Base-by-base conservation (phyloP, 2,888 invertebrate genomes). In the Polymixis lichenea region DNA sequence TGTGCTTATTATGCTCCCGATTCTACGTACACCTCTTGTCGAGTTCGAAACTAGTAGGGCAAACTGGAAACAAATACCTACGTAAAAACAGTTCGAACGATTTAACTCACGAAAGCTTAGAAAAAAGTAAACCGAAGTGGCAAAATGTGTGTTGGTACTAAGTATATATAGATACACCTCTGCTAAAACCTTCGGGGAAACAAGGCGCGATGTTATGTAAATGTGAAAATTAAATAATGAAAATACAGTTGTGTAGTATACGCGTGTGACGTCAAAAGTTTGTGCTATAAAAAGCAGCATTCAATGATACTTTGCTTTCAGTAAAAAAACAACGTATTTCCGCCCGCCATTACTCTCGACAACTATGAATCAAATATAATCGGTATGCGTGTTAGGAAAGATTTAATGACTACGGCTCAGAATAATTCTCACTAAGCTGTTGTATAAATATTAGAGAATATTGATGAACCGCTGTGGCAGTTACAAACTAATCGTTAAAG, bases 301-400 rank as follows among this genome's bases (percentile, higher is more conserved):
- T 71, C 62, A 55, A 67, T 64, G 66, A 49, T 58, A 22, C 9
- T 61, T 5, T 22, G 38, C 15, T 51, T n/a, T 28, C 25, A 15
- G 17, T 6, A 17, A 65, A 56, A 32, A 17, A 28, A 62, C 51
- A 70, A 51, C 15, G 25, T 25, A 13, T 22, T 19, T 56, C 49
- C 46, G 51, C 7, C 28, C 53, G 49, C n/a, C 22, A 32, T 32
- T 58, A 25, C 64, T 64, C 28, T 55, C 15, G 11, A 55, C n/a
- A 64, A 46, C 71, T 11, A 77, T 83, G 78, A 77, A 83, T 78
- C 67, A 68, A 72, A 58, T 65, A 64, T 68, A 68, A 64, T 64
- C 17, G 22, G 56, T 25, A 46, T n/a, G 28, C 38, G 19, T 51
- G 53, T 83, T 61, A 17, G 11, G n/a, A 25, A 80, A 64, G 56